A percentile compares a stretch with the other conserved stretches of the same genome.
Evolutionary conservation across 2,888 invertebrate species (phyloP).

Genomic region (Blastobasis adustella): DNA sequence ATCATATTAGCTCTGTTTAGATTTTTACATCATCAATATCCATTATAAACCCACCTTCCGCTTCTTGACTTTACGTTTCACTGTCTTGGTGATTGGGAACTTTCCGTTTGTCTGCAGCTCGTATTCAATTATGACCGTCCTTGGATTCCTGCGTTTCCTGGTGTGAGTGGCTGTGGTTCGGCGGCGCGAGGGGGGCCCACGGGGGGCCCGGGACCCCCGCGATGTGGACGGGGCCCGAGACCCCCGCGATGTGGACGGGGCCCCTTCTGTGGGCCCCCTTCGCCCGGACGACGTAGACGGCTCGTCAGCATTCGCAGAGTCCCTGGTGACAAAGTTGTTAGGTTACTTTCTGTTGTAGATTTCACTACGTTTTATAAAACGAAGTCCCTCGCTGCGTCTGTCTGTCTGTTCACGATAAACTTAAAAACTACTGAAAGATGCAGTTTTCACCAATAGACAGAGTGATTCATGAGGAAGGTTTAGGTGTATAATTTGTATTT

Average conservation of each 20-base stretch:
- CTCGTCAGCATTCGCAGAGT: constrained; percentile 16
- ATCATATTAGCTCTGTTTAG: too few species aligned
- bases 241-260: constrained; percentile 17
- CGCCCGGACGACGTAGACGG: constrained; percentile 40
- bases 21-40: too few species aligned
- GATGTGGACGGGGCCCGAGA: constrained; percentile 16
- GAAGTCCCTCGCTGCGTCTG: too few species aligned
- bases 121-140: constrained; percentile 80
- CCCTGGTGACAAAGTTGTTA: too few species aligned
- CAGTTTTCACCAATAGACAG: too few species aligned
- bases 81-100: constrained; percentile 72
- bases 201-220: constrained; percentile 1
- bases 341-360: too few species aligned
- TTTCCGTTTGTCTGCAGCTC: constrained; percentile 78
- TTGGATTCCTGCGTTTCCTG: constrained; percentile 57
- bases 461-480: too few species aligned
- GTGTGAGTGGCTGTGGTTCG: constrained; percentile 26
- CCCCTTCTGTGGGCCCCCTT: constrained; percentile 15
- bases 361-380: too few species aligned
- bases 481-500: too few species aligned
- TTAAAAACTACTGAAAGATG: too few species aligned
- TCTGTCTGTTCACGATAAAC: too few species aligned
- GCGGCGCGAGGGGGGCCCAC: constrained; percentile 17
- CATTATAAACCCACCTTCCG: constrained; percentile 35
- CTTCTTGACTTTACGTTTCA: constrained; percentile 52